phyloP scores from a whole-genome alignment of 2,888 invertebrate genomes.

The Leucozona laternaria region DNA sequence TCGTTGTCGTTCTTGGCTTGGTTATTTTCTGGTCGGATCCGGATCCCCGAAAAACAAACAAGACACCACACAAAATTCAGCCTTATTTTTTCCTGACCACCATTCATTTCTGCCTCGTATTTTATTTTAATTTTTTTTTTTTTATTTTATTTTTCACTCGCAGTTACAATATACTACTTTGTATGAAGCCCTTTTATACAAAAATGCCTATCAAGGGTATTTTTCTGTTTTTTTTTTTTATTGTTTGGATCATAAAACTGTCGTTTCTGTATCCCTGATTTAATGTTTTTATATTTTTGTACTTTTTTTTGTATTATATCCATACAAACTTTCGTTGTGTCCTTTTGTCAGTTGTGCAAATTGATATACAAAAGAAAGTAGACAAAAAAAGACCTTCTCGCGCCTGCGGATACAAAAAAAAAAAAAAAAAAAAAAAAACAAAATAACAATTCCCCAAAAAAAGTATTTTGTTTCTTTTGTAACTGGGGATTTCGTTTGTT shows the following conservation, averaged over 20 bases:
- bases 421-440: background rate
- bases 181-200: conserved; percentile 39
- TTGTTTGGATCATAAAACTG: conserved; percentile 53
- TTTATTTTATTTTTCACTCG: background rate
- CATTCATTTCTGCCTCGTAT: conserved; percentile 41
- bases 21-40: conserved; percentile 14
- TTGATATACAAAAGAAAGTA: conserved; percentile 43
- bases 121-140: background rate
- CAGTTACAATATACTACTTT: conserved; percentile 20
- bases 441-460: background rate
- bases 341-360: conserved; percentile 46
- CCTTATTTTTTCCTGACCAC: conserved; percentile 47
- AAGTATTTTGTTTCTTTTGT: conserved; percentile 21
- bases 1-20: background rate
- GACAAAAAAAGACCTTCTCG: conserved; percentile 32
- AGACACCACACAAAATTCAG: conserved; percentile 38
- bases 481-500: conserved; percentile 2
- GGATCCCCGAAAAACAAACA: conserved; percentile 52
- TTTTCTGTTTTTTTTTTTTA: conserved; percentile 5
- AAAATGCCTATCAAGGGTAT: conserved; percentile 42
- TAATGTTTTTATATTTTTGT: conserved; percentile 52
- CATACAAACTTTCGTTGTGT: conserved; percentile 35
- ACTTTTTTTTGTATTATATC: conserved; percentile 16
- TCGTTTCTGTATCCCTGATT: conserved; percentile 63
- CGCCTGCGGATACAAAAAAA: conserved; percentile 24